phyloP scores from a whole-genome alignment of 2,888 invertebrate genomes.

The Andrena fulva region DNA sequence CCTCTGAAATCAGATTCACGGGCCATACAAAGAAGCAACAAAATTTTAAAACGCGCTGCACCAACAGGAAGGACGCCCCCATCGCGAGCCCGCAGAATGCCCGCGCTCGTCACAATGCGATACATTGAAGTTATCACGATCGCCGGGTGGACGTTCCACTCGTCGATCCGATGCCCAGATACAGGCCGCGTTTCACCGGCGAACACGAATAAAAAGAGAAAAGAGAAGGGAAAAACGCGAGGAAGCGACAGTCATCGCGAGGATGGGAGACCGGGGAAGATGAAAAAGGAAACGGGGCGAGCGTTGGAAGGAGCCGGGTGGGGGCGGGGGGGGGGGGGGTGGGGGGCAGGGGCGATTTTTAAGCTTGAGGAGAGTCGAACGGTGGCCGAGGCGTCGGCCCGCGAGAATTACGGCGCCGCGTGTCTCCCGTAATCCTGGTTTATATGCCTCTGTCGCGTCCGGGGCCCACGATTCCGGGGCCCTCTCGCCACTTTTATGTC shows the following conservation, averaged over 20 bases:
- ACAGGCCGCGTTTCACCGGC: background rate
- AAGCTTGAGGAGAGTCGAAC: slow-evolving; percentile 62
- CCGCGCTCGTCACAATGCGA: background rate
- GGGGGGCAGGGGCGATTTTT: slow-evolving; percentile 51
- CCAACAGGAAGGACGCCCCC: background rate
- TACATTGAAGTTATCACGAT: slow-evolving; percentile 4
- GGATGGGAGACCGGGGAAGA: background rate
- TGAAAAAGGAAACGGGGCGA: background rate
- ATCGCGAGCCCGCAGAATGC: background rate
- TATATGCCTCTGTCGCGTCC: slow-evolving; percentile 72
- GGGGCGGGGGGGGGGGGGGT: no score
- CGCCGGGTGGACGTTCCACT: background rate
- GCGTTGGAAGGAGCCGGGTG: background rate
- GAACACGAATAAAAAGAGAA: background rate
- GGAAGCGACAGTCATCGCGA: background rate
- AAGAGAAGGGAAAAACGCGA: background rate
- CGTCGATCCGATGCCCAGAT: background rate
- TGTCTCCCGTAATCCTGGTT: slow-evolving; percentile 79
- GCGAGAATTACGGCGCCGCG: slow-evolving; percentile 77
- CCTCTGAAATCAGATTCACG: background rate
- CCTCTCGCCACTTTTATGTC: slow-evolving; percentile 59
- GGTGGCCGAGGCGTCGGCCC: slow-evolving; percentile 53
- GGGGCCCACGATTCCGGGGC: slow-evolving; percentile 44
- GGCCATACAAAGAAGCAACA: slow-evolving; percentile 7
- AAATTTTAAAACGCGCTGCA: background rate